Conservation (phyloP, 1,140 invertebrate species). For the Eufriesea mexicana region DNA sequence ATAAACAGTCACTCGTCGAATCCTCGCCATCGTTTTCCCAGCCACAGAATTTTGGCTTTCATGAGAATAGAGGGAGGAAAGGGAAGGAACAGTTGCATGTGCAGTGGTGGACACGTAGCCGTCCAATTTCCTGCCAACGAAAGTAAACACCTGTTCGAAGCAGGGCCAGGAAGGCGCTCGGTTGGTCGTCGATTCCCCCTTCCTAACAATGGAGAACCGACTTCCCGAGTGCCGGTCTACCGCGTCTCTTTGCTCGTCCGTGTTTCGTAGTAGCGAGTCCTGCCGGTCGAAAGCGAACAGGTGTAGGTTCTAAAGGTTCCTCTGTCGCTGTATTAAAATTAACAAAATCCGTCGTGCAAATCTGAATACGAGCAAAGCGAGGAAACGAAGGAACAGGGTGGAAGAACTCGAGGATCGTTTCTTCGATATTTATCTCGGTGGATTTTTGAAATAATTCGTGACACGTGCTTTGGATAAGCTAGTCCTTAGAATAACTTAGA, state of each 20-base stretch:
- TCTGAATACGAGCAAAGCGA: neutral
- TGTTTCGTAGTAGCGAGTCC: constrained; percentile 59
- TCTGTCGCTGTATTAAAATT: neutral
- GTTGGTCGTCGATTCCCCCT: constrained; percentile 58
- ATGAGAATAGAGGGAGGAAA: neutral
- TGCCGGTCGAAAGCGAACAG: constrained; percentile 33
- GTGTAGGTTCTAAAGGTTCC: neutral
- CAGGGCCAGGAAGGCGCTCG: constrained; percentile 51
- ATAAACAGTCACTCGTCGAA: neutral
- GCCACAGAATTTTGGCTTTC: constrained; percentile 3
- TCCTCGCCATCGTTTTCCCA: neutral
- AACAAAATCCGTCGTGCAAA: no score
- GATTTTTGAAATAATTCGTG: neutral
- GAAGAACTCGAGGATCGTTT: no score
- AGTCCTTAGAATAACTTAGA: neutral
- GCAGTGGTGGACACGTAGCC: constrained; percentile 12
- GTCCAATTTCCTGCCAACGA: constrained; percentile 54
- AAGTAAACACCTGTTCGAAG: constrained; percentile 63
- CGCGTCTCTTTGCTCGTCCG: constrained; percentile 44
- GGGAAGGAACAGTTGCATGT: neutral
- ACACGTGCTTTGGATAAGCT: neutral
- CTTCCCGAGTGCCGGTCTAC: constrained; percentile 58
- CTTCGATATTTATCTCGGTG: neutral
- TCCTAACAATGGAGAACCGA: constrained; percentile 55
- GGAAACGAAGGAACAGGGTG: neutral